Evolutionary conservation across 2,888 invertebrate genomes (phyloP).

Genomic region (Leucophenga maculata): DNA sequence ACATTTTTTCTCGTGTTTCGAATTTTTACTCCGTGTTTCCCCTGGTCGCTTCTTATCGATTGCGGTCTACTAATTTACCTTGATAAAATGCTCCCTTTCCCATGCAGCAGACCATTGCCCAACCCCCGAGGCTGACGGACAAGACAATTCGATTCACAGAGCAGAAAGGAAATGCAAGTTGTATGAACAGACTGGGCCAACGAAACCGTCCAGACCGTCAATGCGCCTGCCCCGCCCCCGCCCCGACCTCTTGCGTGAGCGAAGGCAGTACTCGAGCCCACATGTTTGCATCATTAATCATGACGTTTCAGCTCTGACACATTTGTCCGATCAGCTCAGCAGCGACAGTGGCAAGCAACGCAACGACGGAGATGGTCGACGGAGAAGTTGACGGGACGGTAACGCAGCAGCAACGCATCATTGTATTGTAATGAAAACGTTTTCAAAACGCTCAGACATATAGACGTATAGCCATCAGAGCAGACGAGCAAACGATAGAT

Average conservation of each 20-base stretch:
- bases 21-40: conserved; percentile 31
- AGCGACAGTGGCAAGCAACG: conserved; percentile 42
- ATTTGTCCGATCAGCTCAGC: conserved; percentile 67
- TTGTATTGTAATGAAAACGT: conserved; percentile 61
- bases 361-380: conserved; percentile 49
- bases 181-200: no score
- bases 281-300: conserved; percentile 72
- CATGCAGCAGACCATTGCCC: conserved; percentile 23
- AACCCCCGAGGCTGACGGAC: conserved; percentile 25
- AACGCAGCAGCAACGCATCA: conserved; percentile 41
- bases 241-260: conserved; percentile 34
- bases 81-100: conserved; percentile 56
- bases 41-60: conserved; percentile 43
- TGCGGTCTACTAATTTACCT: conserved; percentile 66
- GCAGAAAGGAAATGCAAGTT: no score
- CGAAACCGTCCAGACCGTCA: background rate
- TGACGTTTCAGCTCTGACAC: conserved; percentile 69
- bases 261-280: conserved; percentile 54
- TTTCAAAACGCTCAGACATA: conserved; percentile 47
- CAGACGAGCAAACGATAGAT: conserved; percentile 5
- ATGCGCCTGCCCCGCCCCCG: conserved; percentile 10
- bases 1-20: conserved; percentile 48
- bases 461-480: conserved; percentile 21
- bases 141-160: background rate
- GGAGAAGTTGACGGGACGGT: conserved; percentile 47